A percentile compares a stretch with the other conserved stretches of the same genome.
These are phyloP conservation scores for Anthoscopus minutus DNA, from an alignment of 2,113 vertebrate genomes.

Conservation along the genomic window DNA sequence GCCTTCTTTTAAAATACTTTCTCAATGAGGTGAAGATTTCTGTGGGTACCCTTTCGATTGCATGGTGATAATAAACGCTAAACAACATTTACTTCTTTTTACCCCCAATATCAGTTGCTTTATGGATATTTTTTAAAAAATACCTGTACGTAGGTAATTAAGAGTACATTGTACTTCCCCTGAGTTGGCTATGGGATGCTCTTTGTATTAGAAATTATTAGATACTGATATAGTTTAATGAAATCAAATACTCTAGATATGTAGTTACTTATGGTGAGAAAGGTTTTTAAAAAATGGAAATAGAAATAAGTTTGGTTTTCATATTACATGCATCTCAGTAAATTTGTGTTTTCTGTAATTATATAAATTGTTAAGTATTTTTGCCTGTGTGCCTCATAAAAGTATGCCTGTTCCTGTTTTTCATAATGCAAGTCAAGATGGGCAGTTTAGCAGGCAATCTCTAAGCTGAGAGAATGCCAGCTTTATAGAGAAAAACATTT, in stretches of 20 bases:
- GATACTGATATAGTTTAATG: background rate
- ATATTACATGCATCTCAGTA: background rate
- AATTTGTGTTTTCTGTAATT: constrained; percentile 9
- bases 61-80: background rate
- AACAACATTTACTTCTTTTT: background rate
- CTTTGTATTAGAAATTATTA: background rate
- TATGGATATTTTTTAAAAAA: background rate
- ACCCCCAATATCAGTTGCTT: background rate
- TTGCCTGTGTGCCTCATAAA: background rate
- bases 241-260: background rate
- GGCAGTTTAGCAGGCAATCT: background rate
- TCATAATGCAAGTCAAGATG: background rate
- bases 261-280: background rate
- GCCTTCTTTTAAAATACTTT: background rate
- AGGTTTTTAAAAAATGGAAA: background rate
- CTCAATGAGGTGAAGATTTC: background rate
- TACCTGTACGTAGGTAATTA: background rate
- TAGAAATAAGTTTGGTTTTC: background rate
- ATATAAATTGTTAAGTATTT: background rate
- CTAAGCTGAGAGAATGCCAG: background rate
- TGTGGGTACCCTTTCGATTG: background rate
- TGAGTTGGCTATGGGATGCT: background rate
- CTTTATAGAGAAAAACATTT: background rate
- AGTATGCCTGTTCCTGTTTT: background rate
- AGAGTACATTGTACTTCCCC: background rate